phyloP scores from a whole-genome alignment of 2,888 invertebrate species.

The Amphiduros pacificus region DNA sequence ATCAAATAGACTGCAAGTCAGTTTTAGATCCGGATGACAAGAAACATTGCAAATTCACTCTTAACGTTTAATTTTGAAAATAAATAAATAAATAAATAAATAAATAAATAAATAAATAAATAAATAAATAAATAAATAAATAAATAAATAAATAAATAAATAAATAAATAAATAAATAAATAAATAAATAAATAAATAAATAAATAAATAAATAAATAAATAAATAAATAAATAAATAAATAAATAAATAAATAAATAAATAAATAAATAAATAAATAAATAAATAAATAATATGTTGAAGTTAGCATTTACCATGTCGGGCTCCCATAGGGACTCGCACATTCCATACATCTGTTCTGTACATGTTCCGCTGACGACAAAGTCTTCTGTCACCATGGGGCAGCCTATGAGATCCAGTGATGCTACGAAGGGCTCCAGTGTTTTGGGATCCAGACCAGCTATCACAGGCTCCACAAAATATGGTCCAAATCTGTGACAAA shows the following conservation, averaged over 20 bases:
- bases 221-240: neutral
- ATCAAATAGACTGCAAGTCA: no score
- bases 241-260: constrained; percentile 1
- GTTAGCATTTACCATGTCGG: constrained; percentile 68
- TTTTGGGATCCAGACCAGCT: constrained; percentile 84
- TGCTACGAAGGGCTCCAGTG: constrained; percentile 85
- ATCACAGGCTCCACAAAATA: constrained; percentile 97
- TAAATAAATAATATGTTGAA: no score
- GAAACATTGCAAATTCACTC: no score
- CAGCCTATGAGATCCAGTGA: constrained; percentile 96
- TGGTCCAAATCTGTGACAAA: constrained; percentile 80
- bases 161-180: neutral
- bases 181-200: neutral
- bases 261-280: no score
- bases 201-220: neutral
- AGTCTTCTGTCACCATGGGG: constrained; percentile 86
- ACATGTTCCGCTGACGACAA: constrained; percentile 97
- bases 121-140: no score
- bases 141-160: no score
- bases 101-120: no score
- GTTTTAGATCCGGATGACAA: no score
- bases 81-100: no score
- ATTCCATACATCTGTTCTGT: constrained; percentile 68
- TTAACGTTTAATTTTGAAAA: no score
- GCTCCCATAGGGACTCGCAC: constrained; percentile 96